Base-by-base conservation (phyloP, 2,113 vertebrate species). In the Aptenodytes forsteri region DNA sequence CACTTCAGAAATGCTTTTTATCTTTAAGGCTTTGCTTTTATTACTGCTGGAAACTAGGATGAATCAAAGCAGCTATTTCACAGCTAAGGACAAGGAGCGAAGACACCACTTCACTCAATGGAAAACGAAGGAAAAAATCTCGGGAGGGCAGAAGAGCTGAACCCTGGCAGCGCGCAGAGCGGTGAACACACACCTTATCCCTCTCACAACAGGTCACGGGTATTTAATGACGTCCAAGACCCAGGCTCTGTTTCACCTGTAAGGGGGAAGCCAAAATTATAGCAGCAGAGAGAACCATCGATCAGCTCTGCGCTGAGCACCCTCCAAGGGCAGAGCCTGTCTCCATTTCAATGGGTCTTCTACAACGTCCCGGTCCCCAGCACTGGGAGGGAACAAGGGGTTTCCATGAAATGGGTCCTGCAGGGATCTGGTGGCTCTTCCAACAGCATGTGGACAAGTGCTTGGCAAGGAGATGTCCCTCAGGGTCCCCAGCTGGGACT, bases 81-180 rank as follows among this genome's bases (percentile, higher is more conserved):
- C 25, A 2, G 27, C 0, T 21, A 19, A 30, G 65, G 70, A 61
- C 9, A 2, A 10, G 65, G 54, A 34, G 49, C 0, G 20, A 11
- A 13, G 62, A 1, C 47, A 4, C 7, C 11, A 1, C 29, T 20
- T 4, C 26, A 4, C 11, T 40, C 84, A 9, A 7, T 0, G 3
- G 3, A 66, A 8, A 56, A 25, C 0, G 36, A 27, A 5, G 83
- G 29, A 19, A 3, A 13, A 65, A 38, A 46, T 34, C 22, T 23
- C 0, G 0, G 50, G 67, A 27, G 42, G 56, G 56, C 42, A 3
- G 77, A 50, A 34, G 22, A 29, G 85, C 65, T 5, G 1, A 86
- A 20, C 26, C 26, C 32, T 1, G 1, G 15, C 0, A 2, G 20
- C 0, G 36, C 36, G 7, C 1, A 3, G 80, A 42, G 73, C 0